Evolutionary conservation across 1,140 invertebrate genomes (phyloP).

Genomic region (Temnothorax longispinosus): DNA sequence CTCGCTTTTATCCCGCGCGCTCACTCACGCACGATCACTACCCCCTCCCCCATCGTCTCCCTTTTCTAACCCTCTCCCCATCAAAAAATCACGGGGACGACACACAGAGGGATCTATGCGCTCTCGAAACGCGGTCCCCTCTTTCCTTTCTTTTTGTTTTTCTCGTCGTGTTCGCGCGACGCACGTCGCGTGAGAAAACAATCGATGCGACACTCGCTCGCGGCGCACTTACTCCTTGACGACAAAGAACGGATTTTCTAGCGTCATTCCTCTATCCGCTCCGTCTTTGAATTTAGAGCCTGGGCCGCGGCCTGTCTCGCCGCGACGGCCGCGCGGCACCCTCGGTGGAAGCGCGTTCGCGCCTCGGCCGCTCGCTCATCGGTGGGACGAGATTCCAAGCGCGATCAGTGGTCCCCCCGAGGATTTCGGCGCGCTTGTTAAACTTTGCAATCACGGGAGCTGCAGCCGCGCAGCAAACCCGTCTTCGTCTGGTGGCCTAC

Average conservation of each 20-base stretch:
- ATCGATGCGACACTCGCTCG: not conserved
- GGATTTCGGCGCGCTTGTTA: not conserved
- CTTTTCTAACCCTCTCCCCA: not conserved
- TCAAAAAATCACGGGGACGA: not conserved
- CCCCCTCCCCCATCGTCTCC: not conserved
- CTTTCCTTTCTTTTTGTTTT: not conserved
- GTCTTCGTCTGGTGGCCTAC: not conserved
- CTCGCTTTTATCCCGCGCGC: not conserved
- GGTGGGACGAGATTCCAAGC: constrained; percentile 74
- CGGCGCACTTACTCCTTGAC: constrained; percentile 95
- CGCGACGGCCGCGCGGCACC: constrained; percentile 79
- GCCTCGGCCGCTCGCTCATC: constrained; percentile 79
- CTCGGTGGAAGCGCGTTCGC: constrained; percentile 73
- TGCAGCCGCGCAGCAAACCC: not conserved
- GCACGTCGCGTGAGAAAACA: not conserved
- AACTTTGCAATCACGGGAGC: not conserved
- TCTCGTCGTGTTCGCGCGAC: not conserved
- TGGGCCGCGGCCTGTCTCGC: constrained; percentile 82
- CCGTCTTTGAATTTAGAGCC: constrained; percentile 81
- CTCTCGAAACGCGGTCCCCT: not conserved
- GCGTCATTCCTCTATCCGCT: constrained; percentile 91
- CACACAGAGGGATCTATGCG: not conserved
- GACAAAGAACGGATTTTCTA: constrained; percentile 98
- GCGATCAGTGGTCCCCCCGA: constrained; percentile 17
- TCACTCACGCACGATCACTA: not conserved